Base-by-base conservation (phyloP, 2,113 vertebrate genomes). In the Oryzias curvinotus region DNA sequence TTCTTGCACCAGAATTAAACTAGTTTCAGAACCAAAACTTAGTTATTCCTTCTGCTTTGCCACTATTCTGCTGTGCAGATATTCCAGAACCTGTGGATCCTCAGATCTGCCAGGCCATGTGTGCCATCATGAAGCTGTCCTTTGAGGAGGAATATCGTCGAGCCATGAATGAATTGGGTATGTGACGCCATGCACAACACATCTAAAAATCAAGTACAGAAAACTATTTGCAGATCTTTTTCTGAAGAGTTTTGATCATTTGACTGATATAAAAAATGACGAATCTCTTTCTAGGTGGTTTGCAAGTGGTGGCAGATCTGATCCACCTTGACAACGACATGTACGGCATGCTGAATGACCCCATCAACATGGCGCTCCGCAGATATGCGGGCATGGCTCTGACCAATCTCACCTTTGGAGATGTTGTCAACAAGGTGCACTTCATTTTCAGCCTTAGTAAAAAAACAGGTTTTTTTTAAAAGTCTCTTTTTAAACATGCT, bases 121-220 rank as follows among this genome's bases (percentile, higher is more conserved):
- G 96, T 0, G 96, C 95, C 3, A 87, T 98, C 80, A 98, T 98
- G 97, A 98, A 98, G 84, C 92, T 99, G 2, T 99, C 96, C 19
- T 99, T 98, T 0, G 97, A 99, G 0, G 96, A 98, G 71, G 97
- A 98, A 62, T 98, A 96, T 80, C 86, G 96, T 1, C 92, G 93
- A 0, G 96, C 97, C 80, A 97, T 99, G 95, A 99, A 99, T 4
- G 96, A 98, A 84, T 88, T 99, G 36, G 97, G 97, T 98, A 76
- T 66, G 92, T 73, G 10, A 44, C 46, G 42, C 36, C 36, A 36
- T 36, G 8, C 10, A 36, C 8, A 3, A 12, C 3, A 36, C 36
- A 10, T 36, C 36, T 36, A 36, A 36, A 36, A 36, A 3, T 36
- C 8, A 10, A 12, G 17, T 23, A 8, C 47, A 19, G 3, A 18